Base-by-base conservation (phyloP, 2,113 vertebrate species). In the Cnemophilus loriae region DNA sequence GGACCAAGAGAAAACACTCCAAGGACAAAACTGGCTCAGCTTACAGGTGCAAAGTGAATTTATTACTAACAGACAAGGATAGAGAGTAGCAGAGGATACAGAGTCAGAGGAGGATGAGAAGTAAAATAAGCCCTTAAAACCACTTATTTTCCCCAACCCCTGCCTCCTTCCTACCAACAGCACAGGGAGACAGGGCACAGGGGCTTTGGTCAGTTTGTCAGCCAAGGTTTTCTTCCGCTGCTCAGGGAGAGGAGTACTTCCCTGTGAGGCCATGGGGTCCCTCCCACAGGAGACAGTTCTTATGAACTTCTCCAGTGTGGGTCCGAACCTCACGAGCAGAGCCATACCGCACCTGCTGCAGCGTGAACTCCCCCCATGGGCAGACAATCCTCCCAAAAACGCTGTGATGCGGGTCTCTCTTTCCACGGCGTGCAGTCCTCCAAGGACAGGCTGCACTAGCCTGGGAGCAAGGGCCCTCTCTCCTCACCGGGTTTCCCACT, bases 101-200 rank as follows among this genome's bases (percentile, higher is more conserved):
- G 14, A 35, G 11, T 23, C 24, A 65, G 49, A 65, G 7, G 21
- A 65, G 9, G 9, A 65, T 65, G 26, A 55, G 7, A 55, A 64
- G 19, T 22, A 64, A 53, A 79, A 35, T 23, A 65, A 53, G 11
- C 24, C 32, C 39, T n/a, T 65, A 35, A 79, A 41, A 44, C 7
- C 7, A 35, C 11, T 11, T 11, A 13, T 53, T 18, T 6, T 0
- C 5, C 32, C 7, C 8, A n/a, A 1, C 5, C 15, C 15, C 32
- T 53, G 19, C 28, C 19, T 44, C 39, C 24, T 44, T 41, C 30
- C 32, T 18, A 18, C 37, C 14, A 16, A 23, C 7, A 35, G 5
- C 23, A 11, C 14, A 44, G 9, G 5, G 47, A 27, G 14, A 52
- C 18, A n/a, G 26, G 11, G 32, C 5, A 52, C 10, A 11, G 16